Evolutionary conservation across 64 coral and sea anemone genomes (phyloP).

Genomic region (Hydrozoanthus tunicans): DNA sequence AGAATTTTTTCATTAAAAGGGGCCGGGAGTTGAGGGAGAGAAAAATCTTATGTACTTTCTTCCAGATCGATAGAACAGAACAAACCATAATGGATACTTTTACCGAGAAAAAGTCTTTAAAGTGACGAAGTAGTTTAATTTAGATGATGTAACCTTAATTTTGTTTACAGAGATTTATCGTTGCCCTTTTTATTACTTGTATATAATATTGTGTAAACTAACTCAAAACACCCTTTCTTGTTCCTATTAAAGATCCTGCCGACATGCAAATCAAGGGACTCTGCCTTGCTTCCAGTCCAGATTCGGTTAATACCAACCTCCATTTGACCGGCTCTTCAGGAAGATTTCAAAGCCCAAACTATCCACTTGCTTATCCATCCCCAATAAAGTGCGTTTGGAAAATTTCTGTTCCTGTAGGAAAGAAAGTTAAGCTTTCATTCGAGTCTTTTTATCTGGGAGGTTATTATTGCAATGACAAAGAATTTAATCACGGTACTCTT

Average conservation of each 20-base stretch:
- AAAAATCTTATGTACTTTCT: no score
- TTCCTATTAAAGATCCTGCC: neutral
- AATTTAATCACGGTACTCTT: neutral
- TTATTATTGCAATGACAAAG: neutral
- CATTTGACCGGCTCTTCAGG: neutral
- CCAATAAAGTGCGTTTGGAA: neutral
- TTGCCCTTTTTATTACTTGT: no score
- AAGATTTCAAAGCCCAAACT: conserved; percentile 16
- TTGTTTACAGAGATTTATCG: no score
- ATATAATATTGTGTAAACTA: no score
- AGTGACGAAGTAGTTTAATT: no score
- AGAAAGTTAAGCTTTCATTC: neutral
- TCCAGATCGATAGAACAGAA: no score
- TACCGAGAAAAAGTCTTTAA: no score
- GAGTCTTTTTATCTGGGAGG: neutral
- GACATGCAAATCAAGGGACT: neutral
- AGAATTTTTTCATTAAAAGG: no score
- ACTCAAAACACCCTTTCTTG: no score
- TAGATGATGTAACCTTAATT: no score
- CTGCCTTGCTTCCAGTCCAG: neutral
- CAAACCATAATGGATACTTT: no score
- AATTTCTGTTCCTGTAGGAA: neutral
- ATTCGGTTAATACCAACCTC: neutral
- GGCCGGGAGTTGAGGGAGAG: no score
- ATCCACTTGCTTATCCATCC: neutral